Evolutionary conservation across 2,888 invertebrate species (phyloP), one percentile per base, ranked within the genome.

Genomic region (Notocelia uddmanniana): DNA sequence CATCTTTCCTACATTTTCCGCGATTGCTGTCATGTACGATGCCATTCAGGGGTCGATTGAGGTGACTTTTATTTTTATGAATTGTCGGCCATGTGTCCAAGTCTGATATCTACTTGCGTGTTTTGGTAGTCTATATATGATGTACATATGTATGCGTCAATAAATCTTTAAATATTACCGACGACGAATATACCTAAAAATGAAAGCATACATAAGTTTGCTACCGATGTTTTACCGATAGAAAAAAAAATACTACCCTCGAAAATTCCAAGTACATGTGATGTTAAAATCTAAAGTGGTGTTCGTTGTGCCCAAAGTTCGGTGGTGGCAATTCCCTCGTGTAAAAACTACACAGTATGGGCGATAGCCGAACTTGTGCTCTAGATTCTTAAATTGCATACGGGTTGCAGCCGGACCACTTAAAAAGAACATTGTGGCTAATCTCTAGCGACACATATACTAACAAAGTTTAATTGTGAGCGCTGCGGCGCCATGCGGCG

Each of bases 381-480:
- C 83, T 81, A 81, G 82, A 85, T 89, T 90, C 92, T 92, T 91
- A 91, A 92, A 92, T 90, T 92, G 89, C 90, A 89, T 85, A 86
- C 81, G 89, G 87, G 88, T 84, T 87, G 85, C 86, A 85, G 89
- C 78, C 79, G 85, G 89, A 89, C 89, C 90, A 92, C 90, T 92
- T 93, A 93, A 93, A 93, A 93, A 93, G 93, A 93, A 85, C 91
- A 92, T 85, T 91, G 91, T 84, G 89, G 91, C 89, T 92, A 92
- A 92, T 93, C 92, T 93, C 92, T 81, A 91, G 93, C 90, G 93
- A 91, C 92, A 92, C 91, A 92, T 92, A 92, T 89, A 91, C 91
- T 90, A 93, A 92, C 92, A 92, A 93, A 93, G 93, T 93, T 93
- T 92, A 93, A 93, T 92, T 93, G 93, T 92, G 90, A 91, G 85